These are phyloP conservation scores for Dinocampus coccinellae DNA, from an alignment of 2,888 invertebrate species.

Conservation along the genomic window DNA sequence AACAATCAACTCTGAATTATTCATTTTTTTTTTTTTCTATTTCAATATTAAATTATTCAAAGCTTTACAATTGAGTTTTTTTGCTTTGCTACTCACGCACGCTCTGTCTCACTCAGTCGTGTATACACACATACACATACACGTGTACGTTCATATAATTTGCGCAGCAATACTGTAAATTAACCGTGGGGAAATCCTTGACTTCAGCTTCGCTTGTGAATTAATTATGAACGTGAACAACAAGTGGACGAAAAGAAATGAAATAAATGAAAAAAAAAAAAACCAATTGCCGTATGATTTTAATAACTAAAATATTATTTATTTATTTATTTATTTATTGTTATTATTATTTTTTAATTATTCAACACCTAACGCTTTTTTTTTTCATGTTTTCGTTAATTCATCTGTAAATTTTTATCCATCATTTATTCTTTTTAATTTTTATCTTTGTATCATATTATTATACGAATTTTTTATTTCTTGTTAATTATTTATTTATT, in stretches of 20 bases:
- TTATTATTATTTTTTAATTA: not conserved
- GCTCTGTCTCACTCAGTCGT: too few species aligned
- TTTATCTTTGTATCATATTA: not conserved
- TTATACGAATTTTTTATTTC: not conserved
- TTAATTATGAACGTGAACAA: not conserved
- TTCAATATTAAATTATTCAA: not conserved
- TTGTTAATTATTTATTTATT: too few species aligned
- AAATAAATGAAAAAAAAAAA: not conserved
- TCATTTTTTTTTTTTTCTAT: not conserved
- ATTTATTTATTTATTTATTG: not conserved
- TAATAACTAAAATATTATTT: not conserved
- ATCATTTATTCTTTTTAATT: not conserved
- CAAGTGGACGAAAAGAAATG: too few species aligned
- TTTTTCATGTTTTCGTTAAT: not conserved
- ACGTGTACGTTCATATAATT: not conserved
- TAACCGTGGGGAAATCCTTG: not conserved
- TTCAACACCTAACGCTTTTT: not conserved
- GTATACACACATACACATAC: not conserved
- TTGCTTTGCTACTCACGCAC: not conserved
- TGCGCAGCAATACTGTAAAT: not conserved
- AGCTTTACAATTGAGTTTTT: not conserved
- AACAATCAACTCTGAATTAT: not conserved
- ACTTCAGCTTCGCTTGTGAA: slow-evolving; percentile 14
- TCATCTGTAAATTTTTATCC: not conserved
- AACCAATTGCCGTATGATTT: not conserved